phyloP scores from a whole-genome alignment of 2,888 invertebrate genomes.

The Tetranychus truncatus region DNA sequence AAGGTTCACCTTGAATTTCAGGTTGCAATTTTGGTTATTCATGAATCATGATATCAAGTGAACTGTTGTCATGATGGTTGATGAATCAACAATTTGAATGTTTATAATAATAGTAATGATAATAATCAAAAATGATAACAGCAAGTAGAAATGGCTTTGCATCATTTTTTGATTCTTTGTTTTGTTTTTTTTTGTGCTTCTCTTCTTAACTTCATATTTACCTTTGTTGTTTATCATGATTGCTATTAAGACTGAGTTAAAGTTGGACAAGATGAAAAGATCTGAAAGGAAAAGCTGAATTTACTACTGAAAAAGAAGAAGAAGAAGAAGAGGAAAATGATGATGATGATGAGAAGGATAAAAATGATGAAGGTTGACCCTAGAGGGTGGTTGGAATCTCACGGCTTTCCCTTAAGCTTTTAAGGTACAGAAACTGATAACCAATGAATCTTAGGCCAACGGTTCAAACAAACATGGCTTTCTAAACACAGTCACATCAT shows the following conservation, averaged over 20 bases:
- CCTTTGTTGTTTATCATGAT: not conserved
- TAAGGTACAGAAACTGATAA: not conserved
- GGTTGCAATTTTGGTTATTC: not conserved
- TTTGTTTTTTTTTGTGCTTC: not conserved
- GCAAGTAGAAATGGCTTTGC: too few species aligned
- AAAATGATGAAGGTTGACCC: not conserved
- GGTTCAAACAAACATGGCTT: not conserved
- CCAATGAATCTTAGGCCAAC: not conserved
- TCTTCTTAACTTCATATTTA: not conserved
- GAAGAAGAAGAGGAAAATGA: not conserved
- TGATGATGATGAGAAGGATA: not conserved
- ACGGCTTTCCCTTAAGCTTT: not conserved
- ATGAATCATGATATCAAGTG: not conserved
- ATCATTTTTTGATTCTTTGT: not conserved
- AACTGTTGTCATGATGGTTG: not conserved
- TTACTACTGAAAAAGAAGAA: not conserved
- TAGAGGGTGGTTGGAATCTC: not conserved
- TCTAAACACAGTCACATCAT: not conserved
- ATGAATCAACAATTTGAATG: not conserved
- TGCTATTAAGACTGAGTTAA: not conserved
- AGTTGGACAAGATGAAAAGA: not conserved
- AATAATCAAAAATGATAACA: not conserved
- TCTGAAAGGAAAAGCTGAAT: not conserved
- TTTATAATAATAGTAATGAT: not conserved
- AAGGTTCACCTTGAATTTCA: too few species aligned